phyloP scores from a whole-genome alignment of 2,888 invertebrate genomes.

The Noctua pronuba region DNA sequence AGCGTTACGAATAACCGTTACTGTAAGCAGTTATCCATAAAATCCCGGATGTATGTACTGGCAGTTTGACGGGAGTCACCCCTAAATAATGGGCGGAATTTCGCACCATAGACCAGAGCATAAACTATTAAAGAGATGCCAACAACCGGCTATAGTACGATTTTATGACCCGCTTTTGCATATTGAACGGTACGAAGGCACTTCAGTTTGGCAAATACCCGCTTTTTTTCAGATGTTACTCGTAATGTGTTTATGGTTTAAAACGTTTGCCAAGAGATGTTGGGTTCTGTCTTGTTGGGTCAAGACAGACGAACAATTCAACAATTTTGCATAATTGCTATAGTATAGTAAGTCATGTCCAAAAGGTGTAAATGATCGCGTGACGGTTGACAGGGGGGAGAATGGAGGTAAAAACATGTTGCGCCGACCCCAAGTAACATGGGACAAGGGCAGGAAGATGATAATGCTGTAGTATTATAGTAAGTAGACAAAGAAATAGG shows the following conservation, averaged over 20 bases:
- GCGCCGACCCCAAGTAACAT: too few relatives aligned
- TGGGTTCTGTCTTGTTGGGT: background rate
- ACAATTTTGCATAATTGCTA: background rate
- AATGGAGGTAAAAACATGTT: too few relatives aligned
- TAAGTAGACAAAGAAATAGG: background rate
- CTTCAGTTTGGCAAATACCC: slow-evolving; percentile 52
- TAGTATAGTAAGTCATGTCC: background rate
- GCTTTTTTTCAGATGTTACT: slow-evolving; percentile 23
- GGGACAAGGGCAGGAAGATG: too few relatives aligned
- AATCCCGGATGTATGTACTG: slow-evolving; percentile 76
- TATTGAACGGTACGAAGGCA: slow-evolving; percentile 63
- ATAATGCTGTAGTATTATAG: too few relatives aligned
- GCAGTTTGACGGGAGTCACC: slow-evolving; percentile 79
- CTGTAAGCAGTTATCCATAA: slow-evolving; percentile 74
- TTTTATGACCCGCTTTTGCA: slow-evolving; percentile 81
- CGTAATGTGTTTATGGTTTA: slow-evolving; percentile 8
- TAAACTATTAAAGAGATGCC: slow-evolving; percentile 82
- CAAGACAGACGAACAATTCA: background rate
- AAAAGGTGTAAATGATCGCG: too few relatives aligned
- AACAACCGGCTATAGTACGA: slow-evolving; percentile 73
- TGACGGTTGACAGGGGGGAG: too few relatives aligned
- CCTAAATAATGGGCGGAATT: slow-evolving; percentile 84
- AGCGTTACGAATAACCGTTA: slow-evolving; percentile 50
- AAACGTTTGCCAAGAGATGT: slow-evolving; percentile 16
- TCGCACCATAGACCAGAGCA: slow-evolving; percentile 81